A percentile compares a stretch with the other conserved stretches of the same genome.
Conservation (phyloP, 2,888 invertebrate species). For the Limnephilus rhombicus region DNA sequence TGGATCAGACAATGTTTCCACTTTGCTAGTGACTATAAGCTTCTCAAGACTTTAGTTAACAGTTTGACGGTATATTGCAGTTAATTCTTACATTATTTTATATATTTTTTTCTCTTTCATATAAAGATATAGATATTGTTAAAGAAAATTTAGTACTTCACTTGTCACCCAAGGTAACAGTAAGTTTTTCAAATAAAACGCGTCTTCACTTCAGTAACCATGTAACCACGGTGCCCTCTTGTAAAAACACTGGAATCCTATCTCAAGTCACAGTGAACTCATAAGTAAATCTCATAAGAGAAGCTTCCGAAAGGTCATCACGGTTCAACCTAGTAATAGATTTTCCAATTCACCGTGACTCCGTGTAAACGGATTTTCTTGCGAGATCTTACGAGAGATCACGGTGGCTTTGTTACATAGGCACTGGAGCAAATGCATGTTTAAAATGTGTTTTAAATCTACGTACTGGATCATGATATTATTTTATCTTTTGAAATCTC, state of each 20-base stretch:
- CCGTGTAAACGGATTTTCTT: background rate
- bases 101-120: no score
- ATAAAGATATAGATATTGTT: no score
- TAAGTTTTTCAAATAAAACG: no score
- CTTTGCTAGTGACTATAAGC: no score
- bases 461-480: background rate
- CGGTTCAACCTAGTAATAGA: background rate
- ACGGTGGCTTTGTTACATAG: background rate
- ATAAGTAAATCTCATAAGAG: background rate
- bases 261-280: background rate
- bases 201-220: no score
- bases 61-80: no score
- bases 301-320: background rate
- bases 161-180: no score
- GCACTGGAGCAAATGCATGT: background rate
- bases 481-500: background rate
- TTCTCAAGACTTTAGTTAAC: no score
- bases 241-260: background rate
- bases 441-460: background rate
- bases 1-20: no score
- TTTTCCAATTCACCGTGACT: background rate
- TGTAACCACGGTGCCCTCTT: background rate
- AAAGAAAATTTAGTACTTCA: no score
- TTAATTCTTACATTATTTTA: no score
- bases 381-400: background rate